phyloP scores from a whole-genome alignment of 2,113 vertebrate species.

The Riparia riparia region DNA sequence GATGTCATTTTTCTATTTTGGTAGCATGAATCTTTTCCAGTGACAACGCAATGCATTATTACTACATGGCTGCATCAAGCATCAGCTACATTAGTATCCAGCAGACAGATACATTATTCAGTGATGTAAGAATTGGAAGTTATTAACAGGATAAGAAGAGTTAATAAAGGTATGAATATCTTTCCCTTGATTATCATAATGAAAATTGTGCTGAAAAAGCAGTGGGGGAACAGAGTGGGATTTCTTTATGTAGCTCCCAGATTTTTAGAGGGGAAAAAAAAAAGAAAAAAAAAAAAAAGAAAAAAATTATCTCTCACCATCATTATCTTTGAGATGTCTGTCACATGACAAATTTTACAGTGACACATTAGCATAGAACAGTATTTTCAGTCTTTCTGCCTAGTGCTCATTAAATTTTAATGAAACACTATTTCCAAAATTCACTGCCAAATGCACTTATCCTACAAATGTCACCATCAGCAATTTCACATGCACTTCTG shows the following conservation, averaged over 20 bases:
- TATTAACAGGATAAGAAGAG: not conserved
- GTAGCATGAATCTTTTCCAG: not conserved
- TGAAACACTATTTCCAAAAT: conserved; percentile 53
- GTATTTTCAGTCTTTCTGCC: conserved; percentile 39
- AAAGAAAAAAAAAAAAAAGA: not conserved
- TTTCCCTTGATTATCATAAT: not conserved
- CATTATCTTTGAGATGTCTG: conserved; percentile 32
- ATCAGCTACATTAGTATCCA: not conserved
- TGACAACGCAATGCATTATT: not conserved
- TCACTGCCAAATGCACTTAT: conserved; percentile 48
- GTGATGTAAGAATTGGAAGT: not conserved
- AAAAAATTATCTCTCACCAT: not conserved
- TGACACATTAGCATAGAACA: conserved; percentile 27
- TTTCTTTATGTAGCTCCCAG: not conserved
- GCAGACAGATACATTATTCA: not conserved
- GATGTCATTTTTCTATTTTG: not conserved
- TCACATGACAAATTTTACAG: conserved; percentile 32
- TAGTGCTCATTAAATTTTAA: conserved; percentile 57
- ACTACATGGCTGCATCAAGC: not conserved
- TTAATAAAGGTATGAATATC: not conserved
- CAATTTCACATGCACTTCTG: conserved; percentile 23
- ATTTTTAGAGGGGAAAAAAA: not conserved
- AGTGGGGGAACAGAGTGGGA: not conserved
- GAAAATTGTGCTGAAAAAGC: not conserved
- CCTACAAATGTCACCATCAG: conserved; percentile 56